Evolutionary conservation across 2,888 invertebrate genomes (phyloP), one percentile per base, ranked within the genome.

Genomic region (Caenorhabditis panamensis): DNA sequence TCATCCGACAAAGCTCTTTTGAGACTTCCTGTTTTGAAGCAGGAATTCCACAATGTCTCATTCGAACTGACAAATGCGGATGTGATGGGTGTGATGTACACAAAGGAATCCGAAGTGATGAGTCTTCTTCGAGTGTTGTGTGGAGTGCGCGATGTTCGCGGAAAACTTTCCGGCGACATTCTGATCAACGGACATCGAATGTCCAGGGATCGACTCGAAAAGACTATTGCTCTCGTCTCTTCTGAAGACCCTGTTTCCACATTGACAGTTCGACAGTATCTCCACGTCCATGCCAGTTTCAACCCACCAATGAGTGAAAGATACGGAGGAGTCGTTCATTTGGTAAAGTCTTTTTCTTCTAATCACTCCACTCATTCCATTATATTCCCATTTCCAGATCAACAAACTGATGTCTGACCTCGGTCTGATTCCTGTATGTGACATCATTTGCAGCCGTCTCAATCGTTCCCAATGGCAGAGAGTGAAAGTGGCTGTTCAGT

Each of bases 31-130:
- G 93, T 85, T 5, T 92, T 94, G 18, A 83, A 87, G 8, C 85
- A 90, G 49, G 91, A 94, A 13, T 93, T 95, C 1, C 94, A 95
- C 61, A 94, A 94, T 3, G 93, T 96, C 9, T 95, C 95, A 31
- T 94, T 96, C 87, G 96, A 97, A 92, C 95, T 95, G 28, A 94
- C 95, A 85, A 96, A 96, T 0, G 96, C 96, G 1, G 96, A 97
- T 92, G 94, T 96, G 54, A 92, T 96, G 88, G 96, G 96, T 2
- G 94, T 97, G 24, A 94, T 97, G 94, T 95, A 96, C 1, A 96
- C 96, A 0, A 91, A 91, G 58, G 95, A 95, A 87, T 93, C 94
- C 49, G 96, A 96, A 91, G 95, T 96, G 13, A 95, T 95, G 0
- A 94, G 95, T 0, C 92, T 97, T n/a, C 92, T 96, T 66, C 95